These are phyloP conservation scores for Lepidotrigona ventralis DNA, from an alignment of 1,140 invertebrate genomes.

Conservation along the genomic window DNA sequence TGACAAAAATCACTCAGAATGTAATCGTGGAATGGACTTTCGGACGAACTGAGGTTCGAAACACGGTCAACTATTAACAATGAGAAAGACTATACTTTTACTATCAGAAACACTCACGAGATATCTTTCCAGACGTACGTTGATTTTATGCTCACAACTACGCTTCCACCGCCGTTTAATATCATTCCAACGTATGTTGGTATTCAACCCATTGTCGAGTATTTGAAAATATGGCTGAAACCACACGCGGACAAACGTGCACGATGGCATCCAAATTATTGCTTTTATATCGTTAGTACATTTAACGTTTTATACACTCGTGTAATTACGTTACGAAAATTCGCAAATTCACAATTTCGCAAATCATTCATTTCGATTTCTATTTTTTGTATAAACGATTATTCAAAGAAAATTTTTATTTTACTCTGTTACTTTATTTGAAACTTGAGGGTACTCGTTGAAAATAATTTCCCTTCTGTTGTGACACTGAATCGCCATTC, in stretches of 20 bases:
- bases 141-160: slow-evolving; percentile 81
- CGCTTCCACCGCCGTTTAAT: slow-evolving; percentile 82
- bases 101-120: neutral
- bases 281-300: slow-evolving; percentile 77
- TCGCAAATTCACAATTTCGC: too few relatives aligned
- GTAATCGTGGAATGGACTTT: slow-evolving; percentile 83
- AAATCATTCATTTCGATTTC: too few relatives aligned
- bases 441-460: too few relatives aligned
- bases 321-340: too few relatives aligned
- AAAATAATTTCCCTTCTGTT: too few relatives aligned
- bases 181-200: slow-evolving; percentile 80
- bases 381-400: too few relatives aligned
- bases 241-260: slow-evolving; percentile 66
- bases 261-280: slow-evolving; percentile 73
- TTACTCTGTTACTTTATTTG: too few relatives aligned
- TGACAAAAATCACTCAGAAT: slow-evolving; percentile 84
- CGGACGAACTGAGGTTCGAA: slow-evolving; percentile 79
- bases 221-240: slow-evolving; percentile 70
- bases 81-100: slow-evolving; percentile 62
- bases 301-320: neutral
- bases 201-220: slow-evolving; percentile 76
- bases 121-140: slow-evolving; percentile 78
- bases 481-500: too few relatives aligned
- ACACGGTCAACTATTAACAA: too few relatives aligned
- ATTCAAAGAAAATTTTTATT: too few relatives aligned